Percentiles rank a stretch among this genome's conserved stretches.
These are phyloP conservation scores for Anguilla japonica DNA, from an alignment of 2,113 vertebrate genomes.

Conservation along the genomic window DNA sequence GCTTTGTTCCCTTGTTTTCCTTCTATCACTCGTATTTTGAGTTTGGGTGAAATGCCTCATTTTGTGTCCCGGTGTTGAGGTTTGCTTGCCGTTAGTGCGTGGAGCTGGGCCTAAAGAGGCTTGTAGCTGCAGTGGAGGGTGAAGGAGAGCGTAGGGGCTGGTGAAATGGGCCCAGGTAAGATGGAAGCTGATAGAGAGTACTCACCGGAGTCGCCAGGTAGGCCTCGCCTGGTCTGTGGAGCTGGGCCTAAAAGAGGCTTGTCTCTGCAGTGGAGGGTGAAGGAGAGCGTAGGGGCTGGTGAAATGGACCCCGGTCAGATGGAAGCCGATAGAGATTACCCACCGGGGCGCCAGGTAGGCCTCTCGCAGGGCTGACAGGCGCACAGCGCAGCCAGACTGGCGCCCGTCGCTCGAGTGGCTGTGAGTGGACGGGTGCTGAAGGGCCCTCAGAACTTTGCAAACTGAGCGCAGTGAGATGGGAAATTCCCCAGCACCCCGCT, in stretches of 20 bases:
- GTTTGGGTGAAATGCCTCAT: neutral
- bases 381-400: neutral
- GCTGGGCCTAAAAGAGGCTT: neutral
- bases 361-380: no score
- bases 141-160: neutral
- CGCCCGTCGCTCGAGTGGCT: neutral
- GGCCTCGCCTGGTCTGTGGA: slow-evolving; percentile 13
- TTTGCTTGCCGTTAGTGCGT: neutral
- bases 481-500: slow-evolving; percentile 2
- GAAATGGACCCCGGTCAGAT: neutral
- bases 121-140: slow-evolving; percentile 18
- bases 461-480: slow-evolving; percentile 17
- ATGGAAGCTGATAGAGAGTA: neutral
- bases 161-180: neutral
- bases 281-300: neutral
- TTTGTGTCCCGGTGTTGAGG: neutral
- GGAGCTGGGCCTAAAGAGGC: neutral
- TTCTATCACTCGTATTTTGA: neutral
- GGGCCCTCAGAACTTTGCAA: neutral
- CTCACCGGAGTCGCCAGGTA: neutral
- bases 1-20: slow-evolving; percentile 58
- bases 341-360: neutral
- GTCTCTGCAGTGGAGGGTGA: slow-evolving; percentile 19
- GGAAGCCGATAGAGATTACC: neutral
- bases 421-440: neutral